Base-by-base conservation (phyloP, 1,140 invertebrate genomes). In the Lutraria rhynchaena region DNA sequence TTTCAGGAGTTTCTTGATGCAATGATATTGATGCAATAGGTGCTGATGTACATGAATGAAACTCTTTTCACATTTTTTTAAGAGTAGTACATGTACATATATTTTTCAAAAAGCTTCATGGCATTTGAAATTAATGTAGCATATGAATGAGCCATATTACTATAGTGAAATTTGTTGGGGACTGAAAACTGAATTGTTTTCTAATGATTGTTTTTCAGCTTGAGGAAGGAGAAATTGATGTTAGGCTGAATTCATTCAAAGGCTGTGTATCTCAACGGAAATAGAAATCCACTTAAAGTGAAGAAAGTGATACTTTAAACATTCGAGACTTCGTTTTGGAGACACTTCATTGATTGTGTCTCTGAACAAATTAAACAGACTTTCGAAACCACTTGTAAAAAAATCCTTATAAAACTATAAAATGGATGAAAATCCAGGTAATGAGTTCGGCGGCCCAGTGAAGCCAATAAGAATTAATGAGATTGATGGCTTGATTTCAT, bases 211-310 rank as follows among this genome's bases (percentile, higher is more conserved):
- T 76, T 33, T 86, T 81, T 41, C 82, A 86, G 84, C 74, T 89
- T 1, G 88, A 89, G 77, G 88, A 89, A 73, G 88, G 88, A 31
- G 88, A 89, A 78, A 83, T 89, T 29, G 88, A 89, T 85, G 85
- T 89, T 0, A 60, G 88, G 60, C 61, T 89, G 35, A 87, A 87
- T 73, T 87, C 88, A 31, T 89, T 87, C 71, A 89, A 89, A 85
- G 88, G 86, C 44, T 89, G 88, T 74, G 61, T 87, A 24, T 81
- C 82, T 13, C 86, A 87, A 29, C 60, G 58, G 24, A 57, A 67
- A 67, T 65, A 74, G 31, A 57, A 24, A 11, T 33, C 33, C 15
- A 63, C 29, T 37, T 29, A 31, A 17, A n/a, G 19, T 15, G 19
- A 37, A 15, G 9, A 63, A 63, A 29, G 24, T 55, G 4, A 5